Evolutionary conservation across 2,113 vertebrate species (phyloP).

Genomic region (Psittacara wagleri): DNA sequence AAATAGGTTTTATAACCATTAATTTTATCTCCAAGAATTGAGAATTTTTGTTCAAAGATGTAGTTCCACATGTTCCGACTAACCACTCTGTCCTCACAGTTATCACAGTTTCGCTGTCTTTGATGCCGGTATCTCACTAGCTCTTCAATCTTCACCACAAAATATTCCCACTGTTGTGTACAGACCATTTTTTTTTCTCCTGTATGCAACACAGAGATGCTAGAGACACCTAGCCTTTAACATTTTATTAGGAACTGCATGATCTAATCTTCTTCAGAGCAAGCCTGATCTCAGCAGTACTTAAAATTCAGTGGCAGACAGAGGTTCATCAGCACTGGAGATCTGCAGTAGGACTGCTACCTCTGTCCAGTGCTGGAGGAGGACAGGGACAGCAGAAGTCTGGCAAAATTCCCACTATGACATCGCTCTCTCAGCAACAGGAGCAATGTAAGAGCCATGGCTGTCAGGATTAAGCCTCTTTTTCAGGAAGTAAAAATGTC

Average conservation of each 20-base stretch:
- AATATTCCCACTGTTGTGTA: not conserved
- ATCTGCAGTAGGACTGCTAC: not conserved
- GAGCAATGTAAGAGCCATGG: not conserved
- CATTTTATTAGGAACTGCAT: slow-evolving; percentile 8
- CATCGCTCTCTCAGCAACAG: not conserved
- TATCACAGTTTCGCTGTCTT: not conserved
- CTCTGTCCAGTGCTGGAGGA: not conserved
- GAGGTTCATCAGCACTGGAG: not conserved
- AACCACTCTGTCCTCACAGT: not conserved
- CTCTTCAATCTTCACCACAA: not conserved
- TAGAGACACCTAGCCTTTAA: not conserved
- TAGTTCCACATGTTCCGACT: not conserved
- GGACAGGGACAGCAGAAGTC: not conserved
- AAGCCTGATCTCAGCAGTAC: not conserved
- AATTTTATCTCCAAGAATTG: not conserved
- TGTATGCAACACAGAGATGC: not conserved
- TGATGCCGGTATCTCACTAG: not conserved
- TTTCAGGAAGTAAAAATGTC: slow-evolving; percentile 16
- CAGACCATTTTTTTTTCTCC: not conserved
- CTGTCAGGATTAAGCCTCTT: not conserved
- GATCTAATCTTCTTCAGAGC: slow-evolving; percentile 4
- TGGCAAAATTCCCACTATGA: not conserved
- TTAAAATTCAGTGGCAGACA: slow-evolving; percentile 29
- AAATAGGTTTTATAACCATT: not conserved
- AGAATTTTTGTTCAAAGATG: not conserved